Evolutionary conservation across 2,113 vertebrate species (phyloP).

Genomic region (Pachyramphus minor): DNA sequence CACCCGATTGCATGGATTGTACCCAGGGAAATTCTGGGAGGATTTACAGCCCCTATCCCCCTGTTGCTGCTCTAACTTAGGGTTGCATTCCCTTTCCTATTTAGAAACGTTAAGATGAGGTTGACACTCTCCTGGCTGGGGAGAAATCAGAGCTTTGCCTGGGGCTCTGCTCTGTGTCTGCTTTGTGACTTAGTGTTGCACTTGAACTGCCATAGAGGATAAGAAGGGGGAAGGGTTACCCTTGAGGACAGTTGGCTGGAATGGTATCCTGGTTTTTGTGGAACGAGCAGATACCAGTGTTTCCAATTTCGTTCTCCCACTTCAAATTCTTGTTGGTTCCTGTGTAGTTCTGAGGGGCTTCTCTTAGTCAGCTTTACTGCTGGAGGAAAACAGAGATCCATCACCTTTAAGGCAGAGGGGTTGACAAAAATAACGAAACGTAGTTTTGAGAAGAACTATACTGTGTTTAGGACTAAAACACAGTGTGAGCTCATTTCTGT

Average conservation of each 20-base stretch:
- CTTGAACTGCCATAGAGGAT: background rate
- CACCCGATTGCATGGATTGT: accelerated
- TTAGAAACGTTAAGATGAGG: background rate
- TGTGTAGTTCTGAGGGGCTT: background rate
- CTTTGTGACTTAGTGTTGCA: background rate
- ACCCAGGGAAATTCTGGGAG: background rate
- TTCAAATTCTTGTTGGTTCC: background rate
- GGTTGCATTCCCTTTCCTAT: background rate
- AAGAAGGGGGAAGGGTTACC: background rate
- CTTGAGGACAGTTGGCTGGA: background rate
- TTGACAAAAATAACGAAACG: background rate
- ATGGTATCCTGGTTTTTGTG: background rate
- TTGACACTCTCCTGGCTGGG: background rate
- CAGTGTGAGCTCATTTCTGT: background rate
- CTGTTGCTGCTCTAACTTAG: background rate
- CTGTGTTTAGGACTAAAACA: background rate
- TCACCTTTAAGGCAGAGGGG: background rate
- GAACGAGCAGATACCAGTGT: background rate
- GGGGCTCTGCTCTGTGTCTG: background rate
- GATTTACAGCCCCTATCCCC: background rate
- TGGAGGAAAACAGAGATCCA: background rate
- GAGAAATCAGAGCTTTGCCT: background rate
- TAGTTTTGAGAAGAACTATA: background rate
- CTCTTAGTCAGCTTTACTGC: background rate
- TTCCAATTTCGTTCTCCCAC: background rate